These are phyloP conservation scores for Rhynchonycteris naso DNA, from an alignment of 2,797 vertebrate species.

Conservation along the genomic window DNA sequence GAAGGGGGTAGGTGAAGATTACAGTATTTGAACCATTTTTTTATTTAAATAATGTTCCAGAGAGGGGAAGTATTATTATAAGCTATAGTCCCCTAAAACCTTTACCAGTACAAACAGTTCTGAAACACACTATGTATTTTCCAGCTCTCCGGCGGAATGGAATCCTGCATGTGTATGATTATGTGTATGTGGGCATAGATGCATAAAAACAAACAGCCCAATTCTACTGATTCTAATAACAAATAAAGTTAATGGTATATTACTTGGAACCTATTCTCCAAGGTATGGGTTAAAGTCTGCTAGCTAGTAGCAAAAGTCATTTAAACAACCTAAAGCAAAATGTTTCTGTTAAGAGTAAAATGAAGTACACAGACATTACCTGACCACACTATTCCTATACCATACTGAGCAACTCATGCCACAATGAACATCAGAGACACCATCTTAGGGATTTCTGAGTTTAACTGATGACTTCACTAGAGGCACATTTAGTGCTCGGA, in stretches of 20 bases:
- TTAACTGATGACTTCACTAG: not conserved
- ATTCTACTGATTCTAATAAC: not conserved
- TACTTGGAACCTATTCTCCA: not conserved
- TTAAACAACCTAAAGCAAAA: not conserved
- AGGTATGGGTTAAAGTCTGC: not conserved
- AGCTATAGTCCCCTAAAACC: not conserved
- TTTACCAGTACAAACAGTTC: not conserved
- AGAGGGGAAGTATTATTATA: not conserved
- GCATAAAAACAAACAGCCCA: not conserved
- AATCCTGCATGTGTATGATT: not conserved
- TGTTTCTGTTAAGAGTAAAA: not conserved
- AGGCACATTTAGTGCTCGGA: rapidly evolving
- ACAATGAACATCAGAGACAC: not conserved
- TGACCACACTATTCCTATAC: not conserved
- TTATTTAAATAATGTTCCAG: not conserved
- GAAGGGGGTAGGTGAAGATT: not conserved
- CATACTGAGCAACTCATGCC: not conserved
- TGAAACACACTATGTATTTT: not conserved
- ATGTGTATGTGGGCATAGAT: not conserved
- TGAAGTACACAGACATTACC: not conserved
- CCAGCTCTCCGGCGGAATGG: not conserved
- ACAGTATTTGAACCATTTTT: not conserved
- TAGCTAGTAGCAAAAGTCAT: not conserved
- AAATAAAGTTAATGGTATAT: not conserved
- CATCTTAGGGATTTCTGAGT: not conserved